Base-by-base conservation (phyloP, 2,113 vertebrate genomes). In the Mirounga angustirostris region DNA sequence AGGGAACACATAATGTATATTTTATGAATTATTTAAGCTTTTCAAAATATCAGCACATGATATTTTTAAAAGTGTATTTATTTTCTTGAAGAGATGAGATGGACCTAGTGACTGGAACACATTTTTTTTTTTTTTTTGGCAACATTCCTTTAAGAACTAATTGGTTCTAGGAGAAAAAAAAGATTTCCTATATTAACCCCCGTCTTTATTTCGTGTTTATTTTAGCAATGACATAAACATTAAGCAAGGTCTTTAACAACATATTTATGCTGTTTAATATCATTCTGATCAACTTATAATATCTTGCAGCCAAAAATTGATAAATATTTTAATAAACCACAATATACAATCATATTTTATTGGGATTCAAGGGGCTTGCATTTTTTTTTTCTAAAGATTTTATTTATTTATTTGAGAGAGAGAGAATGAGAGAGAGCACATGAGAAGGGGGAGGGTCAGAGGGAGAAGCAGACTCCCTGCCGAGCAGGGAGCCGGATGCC, bases 241-340 rank as follows among this genome's bases (percentile, higher is more conserved):
- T 95, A 97, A 94, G 88, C 63, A 93, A 95, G 87, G 88, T 95
- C 76, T 97, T 97, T 95, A 92, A 80, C 43, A 95, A 95, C 89
- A 89, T 97, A 95, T 98, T 98, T 98, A 91, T 97, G 90, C 86
- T 95, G 83, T 97, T 88, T 94, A 98, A 94, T 89, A 81, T 87
- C 88, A 52, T 96, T 98, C 67, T 97, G 94, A 92, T 97, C 98
- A 95, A 76, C 50, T 43, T 89, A 88, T 6, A 96, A 82, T 94
- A 95, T 69, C 96, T 97, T 97, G 58, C 74, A 96, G 63, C 82
- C 95, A 98, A 96, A 97, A 98, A 63, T 61, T 93, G 88, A 97
- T 98, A 95, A 86, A 84, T 98, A 92, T 98, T 98, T 97, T 98
- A 98, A 91, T 88, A 97, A 98, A 97, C 71, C 96, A 87, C 80